Evolutionary conservation across 2,888 invertebrate species (phyloP).

Genomic region (Hirudinaria manillensis): DNA sequence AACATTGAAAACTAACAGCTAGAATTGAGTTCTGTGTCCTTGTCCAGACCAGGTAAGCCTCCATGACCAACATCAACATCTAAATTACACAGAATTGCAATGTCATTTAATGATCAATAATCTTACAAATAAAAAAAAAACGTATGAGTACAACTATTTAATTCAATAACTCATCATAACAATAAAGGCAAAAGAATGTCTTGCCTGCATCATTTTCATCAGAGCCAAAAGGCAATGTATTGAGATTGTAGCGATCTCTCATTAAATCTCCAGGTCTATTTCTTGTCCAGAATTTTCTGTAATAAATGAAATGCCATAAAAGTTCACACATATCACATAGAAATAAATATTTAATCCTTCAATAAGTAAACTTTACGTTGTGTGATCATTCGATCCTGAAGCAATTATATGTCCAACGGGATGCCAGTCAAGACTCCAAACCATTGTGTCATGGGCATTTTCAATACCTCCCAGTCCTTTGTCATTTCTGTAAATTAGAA

Average conservation of each 20-base stretch:
- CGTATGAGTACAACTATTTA: too few species aligned
- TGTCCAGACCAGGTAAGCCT: background rate
- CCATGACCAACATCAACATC: background rate
- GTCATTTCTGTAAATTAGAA: conserved; percentile 58
- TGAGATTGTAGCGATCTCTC: conserved; percentile 87
- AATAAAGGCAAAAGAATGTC: too few species aligned
- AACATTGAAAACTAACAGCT: background rate
- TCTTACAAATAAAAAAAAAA: too few species aligned
- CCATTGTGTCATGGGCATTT: conserved; percentile 96
- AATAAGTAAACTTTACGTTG: conserved; percentile 56
- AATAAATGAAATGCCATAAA: conserved; percentile 19
- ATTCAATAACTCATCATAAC: too few species aligned
- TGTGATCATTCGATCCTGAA: conserved; percentile 99
- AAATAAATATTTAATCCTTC: background rate
- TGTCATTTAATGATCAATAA: too few species aligned
- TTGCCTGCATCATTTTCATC: conserved; percentile 22
- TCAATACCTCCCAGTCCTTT: conserved; percentile 97
- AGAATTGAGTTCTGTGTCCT: background rate
- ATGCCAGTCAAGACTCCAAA: conserved; percentile 99
- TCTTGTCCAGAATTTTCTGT: conserved; percentile 93
- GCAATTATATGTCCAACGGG: conserved; percentile 96
- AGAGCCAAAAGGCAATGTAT: conserved; percentile 74
- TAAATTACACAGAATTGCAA: background rate
- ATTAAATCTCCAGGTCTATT: conserved; percentile 92
- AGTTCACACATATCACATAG: background rate